These are phyloP conservation scores for Cyaniris semiargus DNA, from an alignment of 2,888 invertebrate genomes.

Conservation along the genomic window DNA sequence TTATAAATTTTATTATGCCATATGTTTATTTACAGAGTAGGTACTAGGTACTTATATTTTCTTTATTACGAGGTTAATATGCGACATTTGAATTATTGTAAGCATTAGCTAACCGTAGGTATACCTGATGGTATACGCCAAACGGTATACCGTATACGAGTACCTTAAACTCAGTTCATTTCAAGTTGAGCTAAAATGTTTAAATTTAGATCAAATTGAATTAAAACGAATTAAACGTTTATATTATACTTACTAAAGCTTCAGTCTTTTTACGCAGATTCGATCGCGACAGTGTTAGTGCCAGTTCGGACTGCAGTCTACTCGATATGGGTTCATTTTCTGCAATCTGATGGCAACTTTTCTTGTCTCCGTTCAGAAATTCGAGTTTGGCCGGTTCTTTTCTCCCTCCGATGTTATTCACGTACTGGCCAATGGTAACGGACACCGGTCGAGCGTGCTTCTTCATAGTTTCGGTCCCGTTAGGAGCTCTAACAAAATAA, in stretches of 20 bases:
- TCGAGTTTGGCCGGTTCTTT: conserved; percentile 87
- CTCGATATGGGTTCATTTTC: conserved; percentile 81
- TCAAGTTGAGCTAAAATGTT: neutral
- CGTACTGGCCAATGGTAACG: conserved; percentile 86
- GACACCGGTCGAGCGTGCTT: conserved; percentile 82
- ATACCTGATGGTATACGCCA: too few species aligned
- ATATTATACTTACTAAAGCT: conserved; percentile 74
- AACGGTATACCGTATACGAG: too few species aligned
- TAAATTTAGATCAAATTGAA: neutral
- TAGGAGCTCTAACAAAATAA: conserved; percentile 83
- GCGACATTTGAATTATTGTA: too few species aligned
- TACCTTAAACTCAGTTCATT: neutral
- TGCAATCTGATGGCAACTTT: conserved; percentile 59
- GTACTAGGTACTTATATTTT: too few species aligned
- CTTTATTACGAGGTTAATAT: too few species aligned
- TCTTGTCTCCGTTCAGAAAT: conserved; percentile 80
- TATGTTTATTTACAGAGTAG: too few species aligned
- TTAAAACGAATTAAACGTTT: neutral
- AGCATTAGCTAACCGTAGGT: too few species aligned
- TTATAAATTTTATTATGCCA: too few species aligned
- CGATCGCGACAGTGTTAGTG: conserved; percentile 87
- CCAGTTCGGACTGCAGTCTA: conserved; percentile 86
- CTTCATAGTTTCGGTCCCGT: conserved; percentile 79
- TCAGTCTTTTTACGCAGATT: conserved; percentile 88
- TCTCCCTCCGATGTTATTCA: conserved; percentile 72